Conservation (phyloP, 1,140 invertebrate species). For the Euura lappo region DNA sequence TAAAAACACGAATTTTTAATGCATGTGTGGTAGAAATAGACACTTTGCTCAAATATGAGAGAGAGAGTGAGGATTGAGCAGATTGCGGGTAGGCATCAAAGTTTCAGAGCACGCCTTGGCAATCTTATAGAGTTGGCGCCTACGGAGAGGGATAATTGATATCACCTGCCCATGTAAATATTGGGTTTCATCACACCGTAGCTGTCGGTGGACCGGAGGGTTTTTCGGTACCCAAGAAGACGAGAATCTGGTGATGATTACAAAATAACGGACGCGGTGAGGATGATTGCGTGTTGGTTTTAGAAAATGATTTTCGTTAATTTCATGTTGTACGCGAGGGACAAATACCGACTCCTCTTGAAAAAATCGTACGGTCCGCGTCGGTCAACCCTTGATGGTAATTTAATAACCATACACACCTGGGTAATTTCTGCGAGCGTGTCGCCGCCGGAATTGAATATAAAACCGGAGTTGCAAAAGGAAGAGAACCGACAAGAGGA, state of each 20-base stretch:
- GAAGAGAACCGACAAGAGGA: no score
- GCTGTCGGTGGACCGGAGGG: constrained; percentile 15
- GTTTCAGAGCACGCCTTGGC: constrained; percentile 9
- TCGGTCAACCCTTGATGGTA: background rate
- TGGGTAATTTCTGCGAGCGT: no score
- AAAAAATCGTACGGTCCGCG: background rate
- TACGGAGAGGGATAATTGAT: constrained; percentile 51
- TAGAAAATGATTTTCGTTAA: constrained; percentile 56
- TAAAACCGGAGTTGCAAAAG: no score
- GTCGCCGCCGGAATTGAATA: no score
- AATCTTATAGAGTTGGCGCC: constrained; percentile 13
- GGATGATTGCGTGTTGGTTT: constrained; percentile 62
- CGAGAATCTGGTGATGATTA: constrained; percentile 36
- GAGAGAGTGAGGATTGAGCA: constrained; percentile 40
- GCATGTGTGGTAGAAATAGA: background rate
- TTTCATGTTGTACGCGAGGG: constrained; percentile 42
- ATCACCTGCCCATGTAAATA: constrained; percentile 59
- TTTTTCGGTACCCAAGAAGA: constrained; percentile 19
- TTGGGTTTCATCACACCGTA: constrained; percentile 42
- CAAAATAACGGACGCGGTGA: constrained; percentile 49
- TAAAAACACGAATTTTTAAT: no score
- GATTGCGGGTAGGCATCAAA: constrained; percentile 39
- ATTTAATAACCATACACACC: background rate
- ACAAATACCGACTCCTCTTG: constrained; percentile 20
- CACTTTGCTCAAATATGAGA: background rate